phyloP scores from a whole-genome alignment of 2,113 vertebrate genomes.

The Lonchura striata region DNA sequence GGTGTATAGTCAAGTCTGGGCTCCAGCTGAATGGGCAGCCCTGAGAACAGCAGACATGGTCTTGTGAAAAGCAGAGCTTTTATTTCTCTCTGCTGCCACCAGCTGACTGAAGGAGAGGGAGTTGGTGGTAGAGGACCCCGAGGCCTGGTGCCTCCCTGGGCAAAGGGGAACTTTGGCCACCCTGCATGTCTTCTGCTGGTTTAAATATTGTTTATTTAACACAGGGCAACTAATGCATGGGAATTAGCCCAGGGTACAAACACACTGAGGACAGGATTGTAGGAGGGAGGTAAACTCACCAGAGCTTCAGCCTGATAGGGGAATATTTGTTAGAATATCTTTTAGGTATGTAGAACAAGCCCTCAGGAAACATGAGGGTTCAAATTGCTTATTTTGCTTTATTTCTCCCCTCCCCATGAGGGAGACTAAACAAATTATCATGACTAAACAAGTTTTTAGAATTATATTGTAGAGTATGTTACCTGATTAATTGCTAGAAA shows the following conservation, averaged over 20 bases:
- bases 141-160: background rate
- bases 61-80: background rate
- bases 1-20: background rate
- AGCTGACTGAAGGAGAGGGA: background rate
- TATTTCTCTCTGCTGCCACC: slow-evolving; percentile 19
- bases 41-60: background rate
- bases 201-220: background rate
- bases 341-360: background rate
- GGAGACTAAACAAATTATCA: background rate
- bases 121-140: background rate
- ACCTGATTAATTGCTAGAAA: background rate
- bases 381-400: background rate
- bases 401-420: background rate
- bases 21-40: background rate
- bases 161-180: background rate
- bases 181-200: accelerated
- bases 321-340: background rate
- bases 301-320: background rate
- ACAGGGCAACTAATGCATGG: background rate
- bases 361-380: background rate
- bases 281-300: background rate
- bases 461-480: background rate
- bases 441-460: background rate
- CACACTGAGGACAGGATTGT: background rate
- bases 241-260: background rate